Evolutionary conservation across 2,797 vertebrate species (phyloP).

Genomic region (Myoxocephalus aenaeus): DNA sequence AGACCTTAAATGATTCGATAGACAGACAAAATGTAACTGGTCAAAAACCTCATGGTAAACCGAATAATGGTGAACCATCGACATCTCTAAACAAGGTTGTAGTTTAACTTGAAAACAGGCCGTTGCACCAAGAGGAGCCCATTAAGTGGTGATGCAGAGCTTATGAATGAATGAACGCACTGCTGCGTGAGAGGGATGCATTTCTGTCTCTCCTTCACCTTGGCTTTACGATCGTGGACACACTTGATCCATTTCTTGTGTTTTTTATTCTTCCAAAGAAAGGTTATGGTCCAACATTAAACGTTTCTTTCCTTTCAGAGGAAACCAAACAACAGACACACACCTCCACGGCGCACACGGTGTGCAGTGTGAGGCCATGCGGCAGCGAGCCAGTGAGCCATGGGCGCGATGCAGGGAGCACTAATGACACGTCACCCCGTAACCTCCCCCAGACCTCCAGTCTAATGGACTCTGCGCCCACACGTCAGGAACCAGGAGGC

Average conservation of each 20-base stretch:
- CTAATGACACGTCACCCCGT: conserved; percentile 72
- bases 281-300: conserved; percentile 3
- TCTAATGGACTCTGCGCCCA: conserved; percentile 67
- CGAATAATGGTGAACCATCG: no score
- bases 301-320: background rate
- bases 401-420: conserved; percentile 35
- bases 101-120: background rate
- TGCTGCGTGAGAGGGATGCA: background rate
- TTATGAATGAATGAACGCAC: background rate
- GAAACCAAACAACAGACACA: conserved; percentile 10
- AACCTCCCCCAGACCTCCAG: conserved; percentile 56
- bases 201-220: background rate
- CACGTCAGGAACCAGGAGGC: conserved; percentile 42
- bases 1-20: background rate
- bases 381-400: conserved; percentile 46
- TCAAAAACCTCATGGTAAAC: no score
- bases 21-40: no score
- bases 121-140: background rate
- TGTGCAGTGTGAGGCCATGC: conserved; percentile 28
- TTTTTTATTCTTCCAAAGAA: background rate
- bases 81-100: background rate
- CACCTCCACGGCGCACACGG: background rate
- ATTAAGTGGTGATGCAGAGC: background rate
- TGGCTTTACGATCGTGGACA: background rate
- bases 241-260: conserved; percentile 3